Evolutionary conservation across 2,113 vertebrate genomes (phyloP).

Genomic region (Brachirus orientalis): DNA sequence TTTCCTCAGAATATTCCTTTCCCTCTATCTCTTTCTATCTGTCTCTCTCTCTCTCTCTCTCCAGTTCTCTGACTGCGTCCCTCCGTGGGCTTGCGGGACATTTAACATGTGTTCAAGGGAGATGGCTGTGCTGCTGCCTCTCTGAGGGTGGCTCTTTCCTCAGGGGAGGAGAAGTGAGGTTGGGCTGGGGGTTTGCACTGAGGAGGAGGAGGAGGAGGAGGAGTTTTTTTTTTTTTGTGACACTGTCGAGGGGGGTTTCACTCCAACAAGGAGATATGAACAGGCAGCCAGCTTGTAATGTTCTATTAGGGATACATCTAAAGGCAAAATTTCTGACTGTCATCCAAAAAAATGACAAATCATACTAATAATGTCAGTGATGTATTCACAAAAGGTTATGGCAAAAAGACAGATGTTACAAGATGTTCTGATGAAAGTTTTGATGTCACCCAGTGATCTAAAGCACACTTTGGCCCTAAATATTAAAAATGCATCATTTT

Average conservation of each 20-base stretch:
- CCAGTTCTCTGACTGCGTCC: constrained; percentile 31
- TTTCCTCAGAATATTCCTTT: constrained; percentile 50
- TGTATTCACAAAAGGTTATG: too few relatives aligned
- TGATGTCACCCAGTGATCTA: too few relatives aligned
- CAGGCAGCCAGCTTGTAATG: constrained; percentile 61
- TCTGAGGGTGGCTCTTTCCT: constrained; percentile 76
- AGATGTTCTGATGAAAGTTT: not conserved
- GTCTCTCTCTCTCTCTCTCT: constrained; percentile 5
- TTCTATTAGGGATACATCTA: constrained; percentile 10
- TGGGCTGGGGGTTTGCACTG: constrained; percentile 39
- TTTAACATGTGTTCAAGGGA: constrained; percentile 72
- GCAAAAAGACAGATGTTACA: not conserved
- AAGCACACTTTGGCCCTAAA: too few relatives aligned
- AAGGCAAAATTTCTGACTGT: not conserved
- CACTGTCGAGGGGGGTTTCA: constrained; percentile 35
- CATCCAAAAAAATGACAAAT: too few relatives aligned
- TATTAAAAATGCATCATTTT: not conserved
- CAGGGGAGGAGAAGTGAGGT: constrained; percentile 50
- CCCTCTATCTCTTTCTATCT: constrained; percentile 29
- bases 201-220: constrained; percentile 35
- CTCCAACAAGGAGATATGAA: constrained; percentile 37
- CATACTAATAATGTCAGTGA: too few relatives aligned
- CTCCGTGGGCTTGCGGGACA: constrained; percentile 55
- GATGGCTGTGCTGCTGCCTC: constrained; percentile 60
- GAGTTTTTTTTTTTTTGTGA: constrained; percentile 36